Percentiles rank a stretch among this genome's conserved stretches.
Evolutionary conservation across 2,113 vertebrate genomes (phyloP).

Genomic region (Aphyosemion australe): DNA sequence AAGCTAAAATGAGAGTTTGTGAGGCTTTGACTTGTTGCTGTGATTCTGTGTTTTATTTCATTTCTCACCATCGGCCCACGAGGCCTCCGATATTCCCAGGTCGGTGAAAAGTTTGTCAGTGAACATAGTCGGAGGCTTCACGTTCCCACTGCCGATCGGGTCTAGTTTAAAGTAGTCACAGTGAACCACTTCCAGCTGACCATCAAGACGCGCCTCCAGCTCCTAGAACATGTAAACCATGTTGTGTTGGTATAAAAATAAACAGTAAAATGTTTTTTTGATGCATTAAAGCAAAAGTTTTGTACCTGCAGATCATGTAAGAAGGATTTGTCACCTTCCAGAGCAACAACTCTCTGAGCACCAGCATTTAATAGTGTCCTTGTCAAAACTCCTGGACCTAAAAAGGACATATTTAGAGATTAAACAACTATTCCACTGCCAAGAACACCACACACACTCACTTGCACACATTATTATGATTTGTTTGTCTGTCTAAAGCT

Average conservation of each 20-base stretch:
- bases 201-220: constrained; percentile 76
- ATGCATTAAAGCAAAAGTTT: background rate
- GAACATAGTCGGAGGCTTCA: constrained; percentile 78
- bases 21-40: background rate
- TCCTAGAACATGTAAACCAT: constrained; percentile 69
- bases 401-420: constrained; percentile 1
- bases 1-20: too few species aligned
- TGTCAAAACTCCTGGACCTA: constrained; percentile 92
- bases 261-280: background rate
- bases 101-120: constrained; percentile 84
- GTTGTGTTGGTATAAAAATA: background rate
- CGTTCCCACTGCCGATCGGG: constrained; percentile 61
- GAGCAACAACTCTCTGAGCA: constrained; percentile 84
- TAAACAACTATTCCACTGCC: background rate
- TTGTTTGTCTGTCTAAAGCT: too few species aligned
- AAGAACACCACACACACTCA: background rate
- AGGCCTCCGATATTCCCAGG: constrained; percentile 82
- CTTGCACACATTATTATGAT: background rate
- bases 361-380: constrained; percentile 85
- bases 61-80: constrained; percentile 82
- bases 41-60: constrained; percentile 1
- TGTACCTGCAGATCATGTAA: constrained; percentile 84
- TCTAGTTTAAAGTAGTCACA: constrained; percentile 92
- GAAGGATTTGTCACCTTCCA: constrained; percentile 84
- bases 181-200: constrained; percentile 84